Percentiles rank a stretch among this genome's conserved stretches.
These are phyloP conservation scores for Neofelis nebulosa DNA, from an alignment of 2,113 vertebrate genomes.

Conservation along the genomic window DNA sequence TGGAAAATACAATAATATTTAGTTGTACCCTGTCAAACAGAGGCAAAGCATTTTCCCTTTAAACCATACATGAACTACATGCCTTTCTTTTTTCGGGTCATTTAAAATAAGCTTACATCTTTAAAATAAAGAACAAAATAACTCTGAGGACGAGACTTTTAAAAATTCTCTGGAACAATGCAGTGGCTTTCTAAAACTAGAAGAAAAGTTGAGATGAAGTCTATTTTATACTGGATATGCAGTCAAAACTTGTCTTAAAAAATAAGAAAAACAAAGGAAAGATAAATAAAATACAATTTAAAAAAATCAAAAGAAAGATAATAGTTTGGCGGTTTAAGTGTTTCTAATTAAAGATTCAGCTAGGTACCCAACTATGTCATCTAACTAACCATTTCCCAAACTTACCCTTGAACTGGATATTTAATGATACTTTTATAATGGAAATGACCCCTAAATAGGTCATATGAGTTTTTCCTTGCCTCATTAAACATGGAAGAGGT, in stretches of 20 bases:
- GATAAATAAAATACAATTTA: background rate
- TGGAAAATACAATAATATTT: background rate
- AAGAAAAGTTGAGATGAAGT: background rate
- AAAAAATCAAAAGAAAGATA: conserved; percentile 12
- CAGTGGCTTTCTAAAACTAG: background rate
- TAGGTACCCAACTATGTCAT: background rate
- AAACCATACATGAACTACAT: background rate
- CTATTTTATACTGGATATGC: background rate
- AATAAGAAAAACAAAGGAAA: conserved; percentile 1
- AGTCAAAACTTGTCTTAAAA: background rate
- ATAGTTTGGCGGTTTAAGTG: background rate
- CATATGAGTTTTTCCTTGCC: conserved; percentile 59
- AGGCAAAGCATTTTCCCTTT: background rate
- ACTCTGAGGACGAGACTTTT: background rate
- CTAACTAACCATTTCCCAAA: conserved; percentile 43
- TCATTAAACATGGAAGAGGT: conserved; percentile 73
- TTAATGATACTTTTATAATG: conserved; percentile 71
- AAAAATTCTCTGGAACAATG: background rate
- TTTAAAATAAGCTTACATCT: background rate
- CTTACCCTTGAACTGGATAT: conserved; percentile 69
- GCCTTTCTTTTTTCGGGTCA: background rate
- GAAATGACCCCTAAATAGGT: conserved; percentile 67
- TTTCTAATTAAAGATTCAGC: conserved; percentile 34
- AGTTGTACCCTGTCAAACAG: background rate
- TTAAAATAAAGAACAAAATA: background rate